These are phyloP conservation scores for Poecilobothrus nobilitatus DNA, from an alignment of 2,888 invertebrate genomes.

Conservation along the genomic window DNA sequence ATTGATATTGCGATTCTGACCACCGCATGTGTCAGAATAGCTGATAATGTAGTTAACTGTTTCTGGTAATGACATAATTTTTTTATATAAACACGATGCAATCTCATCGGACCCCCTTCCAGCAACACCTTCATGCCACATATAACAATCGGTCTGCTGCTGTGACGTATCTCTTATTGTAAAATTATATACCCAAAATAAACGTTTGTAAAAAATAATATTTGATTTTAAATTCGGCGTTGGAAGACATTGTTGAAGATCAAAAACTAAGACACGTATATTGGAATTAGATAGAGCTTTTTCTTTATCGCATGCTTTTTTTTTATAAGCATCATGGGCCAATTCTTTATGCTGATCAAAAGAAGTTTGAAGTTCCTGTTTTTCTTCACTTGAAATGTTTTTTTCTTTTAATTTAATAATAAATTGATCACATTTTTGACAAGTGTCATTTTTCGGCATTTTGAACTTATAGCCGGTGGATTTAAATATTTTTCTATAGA, in stretches of 20 bases:
- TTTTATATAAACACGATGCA: background rate
- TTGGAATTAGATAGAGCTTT: background rate
- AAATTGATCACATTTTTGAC: background rate
- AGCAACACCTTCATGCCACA: slow-evolving; percentile 14
- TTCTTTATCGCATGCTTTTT: background rate
- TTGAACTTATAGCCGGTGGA: background rate
- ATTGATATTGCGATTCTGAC: background rate
- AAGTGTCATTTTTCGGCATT: background rate
- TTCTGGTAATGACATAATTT: background rate
- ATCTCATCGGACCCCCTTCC: slow-evolving; percentile 10
- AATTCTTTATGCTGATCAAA: background rate
- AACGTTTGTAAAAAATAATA: background rate
- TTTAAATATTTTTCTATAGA: background rate
- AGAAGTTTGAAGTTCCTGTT: background rate
- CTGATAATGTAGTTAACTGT: background rate
- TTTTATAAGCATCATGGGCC: background rate
- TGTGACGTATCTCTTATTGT: slow-evolving; percentile 3
- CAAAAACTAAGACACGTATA: background rate
- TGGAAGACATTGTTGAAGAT: background rate
- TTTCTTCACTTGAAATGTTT: background rate
- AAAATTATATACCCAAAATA: slow-evolving; percentile 12
- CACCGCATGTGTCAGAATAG: slow-evolving; percentile 7
- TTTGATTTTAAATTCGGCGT: background rate
- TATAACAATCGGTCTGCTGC: background rate
- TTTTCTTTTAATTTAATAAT: background rate